Evolutionary conservation across 2,888 invertebrate species (phyloP).

Genomic region (Stenodema calcarata): DNA sequence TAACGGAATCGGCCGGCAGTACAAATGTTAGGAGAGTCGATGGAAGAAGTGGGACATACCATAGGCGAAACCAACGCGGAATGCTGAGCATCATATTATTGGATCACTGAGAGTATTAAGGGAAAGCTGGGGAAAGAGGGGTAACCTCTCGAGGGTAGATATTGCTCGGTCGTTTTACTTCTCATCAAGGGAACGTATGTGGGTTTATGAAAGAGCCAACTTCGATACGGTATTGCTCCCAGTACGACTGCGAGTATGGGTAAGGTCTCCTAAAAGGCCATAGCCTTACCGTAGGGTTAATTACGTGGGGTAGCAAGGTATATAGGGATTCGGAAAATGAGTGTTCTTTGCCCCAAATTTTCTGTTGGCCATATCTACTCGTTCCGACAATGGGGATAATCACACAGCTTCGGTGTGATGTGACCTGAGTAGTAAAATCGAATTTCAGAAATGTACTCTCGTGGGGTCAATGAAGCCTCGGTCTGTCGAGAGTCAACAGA

Average conservation of each 20-base stretch:
- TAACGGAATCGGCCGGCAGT: background rate
- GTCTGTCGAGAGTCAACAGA: no score
- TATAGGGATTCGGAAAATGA: background rate
- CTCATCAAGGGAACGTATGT: slow-evolving; percentile 4
- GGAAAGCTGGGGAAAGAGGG: background rate
- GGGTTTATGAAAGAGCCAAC: background rate
- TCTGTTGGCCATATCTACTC: background rate
- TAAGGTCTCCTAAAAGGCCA: background rate
- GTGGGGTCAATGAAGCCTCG: no score
- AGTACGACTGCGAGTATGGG: background rate
- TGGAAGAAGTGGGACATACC: background rate
- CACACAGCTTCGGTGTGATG: no score
- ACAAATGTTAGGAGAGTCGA: slow-evolving; percentile 13
- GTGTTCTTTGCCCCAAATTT: background rate
- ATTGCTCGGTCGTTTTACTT: slow-evolving; percentile 32
- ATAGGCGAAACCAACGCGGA: background rate
- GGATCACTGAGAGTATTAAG: slow-evolving; percentile 5
- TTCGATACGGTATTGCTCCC: slow-evolving; percentile 11
- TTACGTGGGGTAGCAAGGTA: background rate
- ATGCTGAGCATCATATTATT: slow-evolving; percentile 22
- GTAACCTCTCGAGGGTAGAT: background rate
- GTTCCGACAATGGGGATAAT: no score
- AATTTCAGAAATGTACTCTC: no score
- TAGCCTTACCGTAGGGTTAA: background rate
- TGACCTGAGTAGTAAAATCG: no score